Base-by-base conservation (phyloP, 2,888 invertebrate species). In the Nezara viridula region DNA sequence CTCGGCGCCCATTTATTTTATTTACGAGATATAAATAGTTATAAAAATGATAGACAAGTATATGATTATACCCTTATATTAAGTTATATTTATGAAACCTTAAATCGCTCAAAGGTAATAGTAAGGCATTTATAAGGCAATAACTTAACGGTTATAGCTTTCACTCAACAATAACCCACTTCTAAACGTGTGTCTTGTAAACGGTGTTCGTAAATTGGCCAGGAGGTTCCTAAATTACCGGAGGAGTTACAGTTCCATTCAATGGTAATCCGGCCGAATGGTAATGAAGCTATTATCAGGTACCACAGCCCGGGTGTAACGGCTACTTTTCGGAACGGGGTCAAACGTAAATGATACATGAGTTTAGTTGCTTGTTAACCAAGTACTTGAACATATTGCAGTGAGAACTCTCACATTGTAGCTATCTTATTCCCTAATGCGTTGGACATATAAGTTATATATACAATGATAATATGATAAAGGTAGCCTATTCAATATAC, bases 191-290 rank as follows among this genome's bases (percentile, higher is more conserved):
- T 37, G 66, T 37, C 37, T 37, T 19, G 66, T 73, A 73, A 73
- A 73, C 66, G 66, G 37, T 37, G 9, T 73, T 73, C 19, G 16
- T 73, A 73, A 73, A 73, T 73, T 37, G 66, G 37, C 32, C 32
- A 37, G 9, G 19, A 37, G 44, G 16, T n/a, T 14, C 81, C 81
- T 81, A 81, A 81, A 81, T 81, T 44, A 47, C n/a, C 10, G 81
- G 81, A 81, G 81, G 10, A 47, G 81, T 81, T n/a, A 81, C 24
- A 81, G 81, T 81, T 81, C n/a, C 81, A 81, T 81, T 81, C 81
- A 44, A 81, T 81, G 81, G 44, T 81, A 81, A 81, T 81, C 44
- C 24, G 44, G 44, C 9, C 0, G 81, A 3, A 81, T 40, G 44
- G 14, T n/a, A 81, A 81, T 81, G 81, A 47, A 44, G 81, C 9